Conservation (phyloP, 2,888 invertebrate genomes). For the Prionchulus punctatus region DNA sequence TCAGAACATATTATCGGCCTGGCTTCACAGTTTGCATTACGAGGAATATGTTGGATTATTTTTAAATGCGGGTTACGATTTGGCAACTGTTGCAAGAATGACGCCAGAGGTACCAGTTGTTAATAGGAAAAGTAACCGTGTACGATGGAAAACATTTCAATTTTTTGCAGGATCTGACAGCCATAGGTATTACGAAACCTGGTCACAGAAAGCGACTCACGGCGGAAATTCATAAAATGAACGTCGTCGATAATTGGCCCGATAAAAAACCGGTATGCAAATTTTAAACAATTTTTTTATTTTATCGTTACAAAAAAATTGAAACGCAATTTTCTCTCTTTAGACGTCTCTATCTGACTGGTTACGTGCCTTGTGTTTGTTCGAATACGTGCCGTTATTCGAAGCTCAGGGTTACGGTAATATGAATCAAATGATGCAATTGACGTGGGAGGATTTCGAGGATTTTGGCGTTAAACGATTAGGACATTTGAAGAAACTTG, state of each 20-base stretch:
- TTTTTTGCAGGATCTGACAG: constrained; percentile 43
- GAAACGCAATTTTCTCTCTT: constrained; percentile 7
- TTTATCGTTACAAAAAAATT: neutral
- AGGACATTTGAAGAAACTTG: constrained; percentile 85
- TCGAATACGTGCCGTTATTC: constrained; percentile 76
- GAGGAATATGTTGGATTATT: constrained; percentile 87
- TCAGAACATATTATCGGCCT: constrained; percentile 74
- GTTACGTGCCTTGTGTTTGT: constrained; percentile 71
- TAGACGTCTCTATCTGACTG: constrained; percentile 85
- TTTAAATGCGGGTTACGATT: constrained; percentile 84
- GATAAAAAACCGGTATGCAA: constrained; percentile 43
- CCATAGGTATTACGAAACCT: constrained; percentile 76
- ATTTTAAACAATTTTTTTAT: neutral
- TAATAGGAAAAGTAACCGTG: neutral
- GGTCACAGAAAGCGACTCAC: constrained; percentile 88
- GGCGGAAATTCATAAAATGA: constrained; percentile 68
- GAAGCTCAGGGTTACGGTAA: constrained; percentile 81
- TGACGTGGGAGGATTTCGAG: constrained; percentile 97
- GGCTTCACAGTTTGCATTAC: constrained; percentile 80
- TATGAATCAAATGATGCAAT: constrained; percentile 78
- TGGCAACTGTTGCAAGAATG: constrained; percentile 94
- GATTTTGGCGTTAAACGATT: constrained; percentile 54
- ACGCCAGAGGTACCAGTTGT: constrained; percentile 61
- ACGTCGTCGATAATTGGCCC: constrained; percentile 75
- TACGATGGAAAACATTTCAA: neutral